Percentiles rank a stretch among this genome's conserved stretches.
Conservation (phyloP, 2,113 vertebrate genomes). For the Phrynocephalus versicolor region DNA sequence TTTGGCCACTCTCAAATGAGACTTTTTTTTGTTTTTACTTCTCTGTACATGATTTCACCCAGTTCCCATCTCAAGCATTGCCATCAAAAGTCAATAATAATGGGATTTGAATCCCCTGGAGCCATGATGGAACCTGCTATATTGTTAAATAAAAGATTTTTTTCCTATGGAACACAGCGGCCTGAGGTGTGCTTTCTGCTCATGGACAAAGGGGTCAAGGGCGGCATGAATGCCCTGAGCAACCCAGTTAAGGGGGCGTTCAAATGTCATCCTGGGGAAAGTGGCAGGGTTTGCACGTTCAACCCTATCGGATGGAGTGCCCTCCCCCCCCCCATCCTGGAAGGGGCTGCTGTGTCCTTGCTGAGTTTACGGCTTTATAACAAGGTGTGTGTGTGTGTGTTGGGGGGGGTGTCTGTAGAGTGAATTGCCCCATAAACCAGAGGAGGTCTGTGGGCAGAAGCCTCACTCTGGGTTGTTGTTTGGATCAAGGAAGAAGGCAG, state of each 20-base stretch:
- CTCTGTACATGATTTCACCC: slow-evolving; percentile 76
- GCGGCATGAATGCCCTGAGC: background rate
- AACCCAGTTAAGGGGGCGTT: background rate
- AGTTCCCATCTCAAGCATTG: slow-evolving; percentile 75
- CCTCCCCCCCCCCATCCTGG: background rate
- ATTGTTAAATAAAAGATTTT: slow-evolving; percentile 91
- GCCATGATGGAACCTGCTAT: slow-evolving; percentile 87
- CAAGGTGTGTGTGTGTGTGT: fast-evolving
- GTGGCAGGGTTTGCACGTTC: background rate
- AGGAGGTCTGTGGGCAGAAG: too few species aligned
- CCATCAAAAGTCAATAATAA: slow-evolving; percentile 78
- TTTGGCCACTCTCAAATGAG: slow-evolving; percentile 35
- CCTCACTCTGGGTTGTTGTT: background rate
- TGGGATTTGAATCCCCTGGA: slow-evolving; percentile 83
- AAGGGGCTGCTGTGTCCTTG: background rate
- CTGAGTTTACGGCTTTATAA: background rate
- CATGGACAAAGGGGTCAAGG: too few species aligned
- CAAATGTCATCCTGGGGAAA: slow-evolving; percentile 28
- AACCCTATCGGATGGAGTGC: slow-evolving; percentile 12
- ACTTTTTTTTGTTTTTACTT: slow-evolving; percentile 64
- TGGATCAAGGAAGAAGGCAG: too few species aligned
- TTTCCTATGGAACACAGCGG: slow-evolving; percentile 84
- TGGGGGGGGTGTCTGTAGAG: fast-evolving
- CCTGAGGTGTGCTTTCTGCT: slow-evolving; percentile 55
- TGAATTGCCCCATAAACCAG: too few species aligned